Evolutionary conservation across 1,140 invertebrate species (phyloP), one percentile per base, ranked within the genome.

Genomic region (Tetragnatha versicolor): DNA sequence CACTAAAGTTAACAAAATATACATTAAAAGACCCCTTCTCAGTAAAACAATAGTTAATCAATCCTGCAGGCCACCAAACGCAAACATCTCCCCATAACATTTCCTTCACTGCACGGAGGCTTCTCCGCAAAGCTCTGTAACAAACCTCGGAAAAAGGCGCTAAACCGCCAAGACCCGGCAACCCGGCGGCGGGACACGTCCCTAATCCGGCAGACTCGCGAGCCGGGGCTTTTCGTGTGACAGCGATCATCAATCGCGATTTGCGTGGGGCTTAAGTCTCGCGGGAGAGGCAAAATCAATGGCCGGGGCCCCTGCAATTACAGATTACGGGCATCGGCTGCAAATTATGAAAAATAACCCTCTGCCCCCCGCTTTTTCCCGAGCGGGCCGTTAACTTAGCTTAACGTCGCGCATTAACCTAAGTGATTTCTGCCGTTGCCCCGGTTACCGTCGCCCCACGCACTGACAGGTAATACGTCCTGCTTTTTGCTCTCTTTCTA

Each of bases 331-430:
- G 58, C 68, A 72, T 73, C 79, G 70, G 69, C 77, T 79, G 39
- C 79, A 80, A 80, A 80, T 80, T 80, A 80, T 80, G 79, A 80
- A 73, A 80, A 80, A 80, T 80, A 80, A 75, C 79, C 45, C 68
- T 47, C n/a, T 42, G 29, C 17, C 55, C 49, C 63, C 53, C 35
- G 39, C 58, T 69, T 51, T 58, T 53, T 72, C 79, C 79, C 79
- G 45, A 29, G 63, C 37, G 60, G 22, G 70, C 60, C 79, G 69
- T 73, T 73, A 80, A 73, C 68, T 61, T 73, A 45, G 69, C 60
- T 63, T 66, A 73, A 66, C 49, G 69, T 47, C 42, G 55, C 29
- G 78, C 78, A 79, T 79, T 79, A 79, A 70, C 66, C 9, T 79
- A 79, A 79, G 78, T 79, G 78, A 79, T 79, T 79, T 79, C 47